Evolutionary conservation across 2,888 invertebrate genomes (phyloP), one percentile per base, ranked within the genome.

Genomic region (Rambutsinella grinnellia): DNA sequence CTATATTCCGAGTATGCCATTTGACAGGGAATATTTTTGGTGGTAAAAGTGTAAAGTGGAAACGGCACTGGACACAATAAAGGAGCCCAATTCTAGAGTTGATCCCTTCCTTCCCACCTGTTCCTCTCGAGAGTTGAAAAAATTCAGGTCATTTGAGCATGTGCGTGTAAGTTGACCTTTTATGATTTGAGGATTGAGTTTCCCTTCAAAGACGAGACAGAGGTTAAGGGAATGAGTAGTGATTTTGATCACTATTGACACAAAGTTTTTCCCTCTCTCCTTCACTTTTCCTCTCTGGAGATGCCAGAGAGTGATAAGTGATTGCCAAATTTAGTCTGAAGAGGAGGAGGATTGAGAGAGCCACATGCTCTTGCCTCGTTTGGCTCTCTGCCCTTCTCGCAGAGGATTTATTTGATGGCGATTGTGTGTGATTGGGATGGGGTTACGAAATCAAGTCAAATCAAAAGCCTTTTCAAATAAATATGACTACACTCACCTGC

Each of bases 121-220:
- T 36, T 8, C 36, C 36, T 36, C 36, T n/a, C n/a, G n/a, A n/a
- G 36, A 36, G 36, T 54, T 54, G 13, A 24, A 13, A 54, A 47
- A 62, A 49, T 63, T 63, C 63, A 71, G 63, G 63, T 71, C 71
- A 71, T 51, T 49, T 13, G 36, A 8, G 36, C 13, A 36, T 36
- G 13, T 5, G 36, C 36, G 36, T 5, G 36, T 36, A 36, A 36
- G 6, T 13, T 36, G 36, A 36, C 36, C 36, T 49, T 62, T 24
- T 57, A 8, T 36, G 57, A 57, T 26, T 57, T 57, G 49, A 49
- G n/a, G 19, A 49, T 17, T 36, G 36, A 36, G 13, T 36, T 36
- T 36, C 36, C 13, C 36, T 36, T 13, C 36, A 36, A 36, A 36
- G 36, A 36, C 5, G 36, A 36, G 36, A 36, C 36, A n/a, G n/a